phyloP scores from a whole-genome alignment of 2,888 invertebrate species.

The Anarsia innoxiella region DNA sequence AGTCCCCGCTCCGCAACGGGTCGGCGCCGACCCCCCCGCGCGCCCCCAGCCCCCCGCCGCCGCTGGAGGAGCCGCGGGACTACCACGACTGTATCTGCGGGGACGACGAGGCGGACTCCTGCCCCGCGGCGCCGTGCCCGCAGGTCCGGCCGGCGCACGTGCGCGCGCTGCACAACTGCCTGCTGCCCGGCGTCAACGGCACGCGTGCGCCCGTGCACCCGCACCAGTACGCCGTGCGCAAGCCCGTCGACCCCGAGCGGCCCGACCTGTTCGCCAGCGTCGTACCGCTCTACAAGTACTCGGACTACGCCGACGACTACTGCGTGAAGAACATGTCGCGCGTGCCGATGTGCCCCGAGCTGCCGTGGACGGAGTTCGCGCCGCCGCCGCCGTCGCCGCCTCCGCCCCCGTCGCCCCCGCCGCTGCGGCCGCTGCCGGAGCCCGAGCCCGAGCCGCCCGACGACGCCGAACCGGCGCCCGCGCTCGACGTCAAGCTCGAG shows the following conservation, averaged over 20 bases:
- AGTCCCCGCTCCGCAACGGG: conserved; percentile 60
- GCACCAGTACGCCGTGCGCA: conserved; percentile 56
- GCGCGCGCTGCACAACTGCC: conserved; percentile 69
- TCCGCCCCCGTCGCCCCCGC: conserved; percentile 49
- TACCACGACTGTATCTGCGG: conserved; percentile 48
- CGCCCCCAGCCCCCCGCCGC: conserved; percentile 17
- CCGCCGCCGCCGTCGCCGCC: conserved; percentile 52
- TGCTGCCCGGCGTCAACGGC: conserved; percentile 76
- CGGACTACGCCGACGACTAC: conserved; percentile 66
- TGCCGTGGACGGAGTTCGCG: conserved; percentile 58
- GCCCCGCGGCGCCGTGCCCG: conserved; percentile 47
- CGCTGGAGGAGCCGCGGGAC: conserved; percentile 44
- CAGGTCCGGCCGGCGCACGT: conserved; percentile 67
- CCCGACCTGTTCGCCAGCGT: conserved; percentile 57
- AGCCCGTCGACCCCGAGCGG: conserved; percentile 33
- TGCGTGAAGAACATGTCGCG: conserved; percentile 58
- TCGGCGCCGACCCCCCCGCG: conserved; percentile 17
- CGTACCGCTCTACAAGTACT: conserved; percentile 63
- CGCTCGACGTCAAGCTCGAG: conserved; percentile 10
- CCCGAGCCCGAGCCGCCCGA: too few relatives aligned
- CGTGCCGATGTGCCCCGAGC: conserved; percentile 45
- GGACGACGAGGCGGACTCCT: conserved; percentile 23
- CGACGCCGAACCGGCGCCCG: conserved; percentile 14
- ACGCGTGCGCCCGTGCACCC: conserved; percentile 62
- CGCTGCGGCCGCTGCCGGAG: conserved; percentile 49